Evolutionary conservation across 1,140 invertebrate species (phyloP).

Genomic region (Homarus americanus): DNA sequence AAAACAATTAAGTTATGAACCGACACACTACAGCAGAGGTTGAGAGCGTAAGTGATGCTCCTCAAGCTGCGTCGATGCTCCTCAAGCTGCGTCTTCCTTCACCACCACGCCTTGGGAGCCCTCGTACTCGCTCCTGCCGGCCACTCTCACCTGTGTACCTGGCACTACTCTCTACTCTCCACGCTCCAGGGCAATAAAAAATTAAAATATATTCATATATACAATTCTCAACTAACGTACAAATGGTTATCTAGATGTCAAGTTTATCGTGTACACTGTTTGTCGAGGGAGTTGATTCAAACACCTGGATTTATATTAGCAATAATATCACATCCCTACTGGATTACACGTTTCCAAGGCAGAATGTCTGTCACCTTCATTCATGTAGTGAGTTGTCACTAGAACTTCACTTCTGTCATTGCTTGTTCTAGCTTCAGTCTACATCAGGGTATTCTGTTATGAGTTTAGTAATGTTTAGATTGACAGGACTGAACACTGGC

Average conservation of each 20-base stretch:
- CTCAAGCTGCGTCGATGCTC: no score
- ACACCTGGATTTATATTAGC: background rate
- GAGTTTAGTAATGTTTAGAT: background rate
- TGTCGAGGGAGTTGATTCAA: no score
- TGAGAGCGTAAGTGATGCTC: no score
- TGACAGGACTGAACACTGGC: background rate
- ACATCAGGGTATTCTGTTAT: background rate
- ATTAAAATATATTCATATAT: background rate
- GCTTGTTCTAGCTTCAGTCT: background rate
- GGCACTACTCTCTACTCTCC: background rate
- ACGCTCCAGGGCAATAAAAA: background rate
- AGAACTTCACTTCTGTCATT: background rate
- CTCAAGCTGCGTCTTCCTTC: no score
- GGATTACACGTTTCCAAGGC: background rate
- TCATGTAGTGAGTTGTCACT: background rate
- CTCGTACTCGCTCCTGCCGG: no score
- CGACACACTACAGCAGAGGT: no score
- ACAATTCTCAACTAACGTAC: background rate
- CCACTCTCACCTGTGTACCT: background rate
- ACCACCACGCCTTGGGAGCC: no score
- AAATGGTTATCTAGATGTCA: background rate
- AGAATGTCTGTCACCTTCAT: background rate
- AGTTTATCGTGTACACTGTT: background rate
- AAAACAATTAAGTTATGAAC: no score
- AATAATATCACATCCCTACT: conserved; percentile 24